These are phyloP conservation scores for Chelon auratus DNA, from an alignment of 2,797 vertebrate genomes.

Conservation along the genomic window DNA sequence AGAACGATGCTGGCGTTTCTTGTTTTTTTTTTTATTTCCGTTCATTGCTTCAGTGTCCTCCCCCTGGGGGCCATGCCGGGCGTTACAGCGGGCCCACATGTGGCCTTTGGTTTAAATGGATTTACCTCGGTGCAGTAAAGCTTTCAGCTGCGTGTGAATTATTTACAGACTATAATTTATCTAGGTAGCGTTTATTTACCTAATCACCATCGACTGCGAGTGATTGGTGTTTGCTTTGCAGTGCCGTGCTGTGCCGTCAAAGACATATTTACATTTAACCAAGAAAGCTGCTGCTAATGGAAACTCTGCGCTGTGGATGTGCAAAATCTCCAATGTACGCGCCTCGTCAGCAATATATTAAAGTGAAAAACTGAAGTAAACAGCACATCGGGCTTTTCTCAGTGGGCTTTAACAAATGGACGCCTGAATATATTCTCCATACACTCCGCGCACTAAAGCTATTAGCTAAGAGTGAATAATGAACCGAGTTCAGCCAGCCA, in stretches of 20 bases:
- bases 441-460: conserved; percentile 14
- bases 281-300: conserved; percentile 13
- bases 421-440: conserved; percentile 28
- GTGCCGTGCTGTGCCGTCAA: neutral
- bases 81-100: neutral
- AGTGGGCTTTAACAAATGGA: conserved; percentile 31
- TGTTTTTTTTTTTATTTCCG: neutral
- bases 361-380: conserved; percentile 14
- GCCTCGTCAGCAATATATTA: conserved; percentile 3
- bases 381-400: conserved; percentile 10
- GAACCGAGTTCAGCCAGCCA: conserved; percentile 12
- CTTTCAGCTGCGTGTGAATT: conserved; percentile 16
- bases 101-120: conserved; percentile 5
- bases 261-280: conserved; percentile 17
- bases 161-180: conserved; percentile 39
- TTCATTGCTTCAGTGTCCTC: neutral
- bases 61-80: neutral
- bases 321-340: conserved; percentile 2
- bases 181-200: conserved; percentile 16
- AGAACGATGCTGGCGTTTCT: conserved; percentile 24
- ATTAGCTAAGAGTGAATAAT: conserved; percentile 43
- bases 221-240: conserved; percentile 21
- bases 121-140: conserved; percentile 28
- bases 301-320: conserved; percentile 2
- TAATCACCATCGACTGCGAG: conserved; percentile 8